These are phyloP conservation scores for Epizoanthus ramosus DNA, from an alignment of 92 coral and sea anemone genomes.

Conservation along the genomic window DNA sequence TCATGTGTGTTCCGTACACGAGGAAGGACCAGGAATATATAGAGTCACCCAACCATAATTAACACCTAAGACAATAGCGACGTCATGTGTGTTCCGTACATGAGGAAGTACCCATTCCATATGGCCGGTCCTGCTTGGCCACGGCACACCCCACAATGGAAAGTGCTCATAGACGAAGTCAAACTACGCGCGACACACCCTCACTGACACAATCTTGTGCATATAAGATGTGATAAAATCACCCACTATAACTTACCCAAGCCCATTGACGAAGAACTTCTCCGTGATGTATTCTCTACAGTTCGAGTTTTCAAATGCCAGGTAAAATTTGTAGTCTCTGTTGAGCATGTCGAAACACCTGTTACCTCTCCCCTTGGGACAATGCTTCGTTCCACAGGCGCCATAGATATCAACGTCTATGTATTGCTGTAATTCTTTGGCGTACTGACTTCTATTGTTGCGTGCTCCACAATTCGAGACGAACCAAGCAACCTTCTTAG, in stretches of 20 bases:
- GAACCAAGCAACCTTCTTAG: constrained; percentile 29
- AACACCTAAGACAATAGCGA: too few species aligned
- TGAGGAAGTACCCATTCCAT: too few species aligned
- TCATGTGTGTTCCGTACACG: too few species aligned
- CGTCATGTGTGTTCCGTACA: too few species aligned
- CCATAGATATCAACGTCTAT: constrained; percentile 32
- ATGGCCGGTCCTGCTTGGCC: too few species aligned
- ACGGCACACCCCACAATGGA: too few species aligned
- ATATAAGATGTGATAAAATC: too few species aligned
- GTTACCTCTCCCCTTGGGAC: not conserved
- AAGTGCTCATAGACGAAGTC: too few species aligned
- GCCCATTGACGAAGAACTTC: constrained; percentile 33
- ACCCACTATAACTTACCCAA: not conserved
- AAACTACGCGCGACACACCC: too few species aligned
- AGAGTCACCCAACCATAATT: too few species aligned
- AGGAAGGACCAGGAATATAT: too few species aligned
- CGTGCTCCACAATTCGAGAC: not conserved
- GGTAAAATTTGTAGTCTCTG: constrained; percentile 38
- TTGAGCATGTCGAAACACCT: constrained; percentile 14
- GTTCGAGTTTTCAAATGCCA: constrained; percentile 42
- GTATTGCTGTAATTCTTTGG: constrained; percentile 4
- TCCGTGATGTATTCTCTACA: constrained; percentile 40
- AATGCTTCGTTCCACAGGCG: not conserved
- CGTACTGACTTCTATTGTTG: not conserved
- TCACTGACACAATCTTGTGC: too few species aligned